A percentile compares a stretch with the other conserved stretches of the same genome.
These are phyloP conservation scores for Alfaro cultratus DNA, from an alignment of 2,797 vertebrate genomes.

Conservation along the genomic window DNA sequence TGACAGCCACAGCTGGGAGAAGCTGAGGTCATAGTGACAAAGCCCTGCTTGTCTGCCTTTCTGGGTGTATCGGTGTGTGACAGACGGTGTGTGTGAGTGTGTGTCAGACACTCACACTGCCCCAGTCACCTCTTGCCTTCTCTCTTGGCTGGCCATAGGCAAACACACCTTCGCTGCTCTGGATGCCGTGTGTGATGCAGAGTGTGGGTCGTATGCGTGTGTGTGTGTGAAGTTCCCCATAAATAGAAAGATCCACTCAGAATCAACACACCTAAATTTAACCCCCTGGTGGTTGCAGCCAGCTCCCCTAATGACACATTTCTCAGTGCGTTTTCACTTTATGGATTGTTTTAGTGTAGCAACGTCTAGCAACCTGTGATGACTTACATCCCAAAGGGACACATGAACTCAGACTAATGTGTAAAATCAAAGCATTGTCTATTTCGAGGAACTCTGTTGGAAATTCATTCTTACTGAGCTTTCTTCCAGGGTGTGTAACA, in stretches of 20 bases:
- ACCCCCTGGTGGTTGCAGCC: constrained; percentile 26
- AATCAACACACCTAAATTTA: constrained; percentile 52
- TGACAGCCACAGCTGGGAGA: constrained; percentile 70
- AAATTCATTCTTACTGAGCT: not conserved
- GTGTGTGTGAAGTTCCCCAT: constrained; percentile 12
- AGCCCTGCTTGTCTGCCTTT: constrained; percentile 64
- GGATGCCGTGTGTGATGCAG: constrained; percentile 13
- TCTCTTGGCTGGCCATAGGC: constrained; percentile 56
- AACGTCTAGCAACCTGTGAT: constrained; percentile 15
- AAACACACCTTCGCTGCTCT: constrained; percentile 49
- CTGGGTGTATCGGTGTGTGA: constrained; percentile 49
- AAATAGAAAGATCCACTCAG: constrained; percentile 23
- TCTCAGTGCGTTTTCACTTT: constrained; percentile 53
- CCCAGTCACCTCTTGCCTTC: constrained; percentile 55
- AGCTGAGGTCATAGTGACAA: constrained; percentile 76
- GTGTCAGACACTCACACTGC: constrained; percentile 34
- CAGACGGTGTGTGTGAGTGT: constrained; percentile 43
- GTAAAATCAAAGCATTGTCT: not conserved
- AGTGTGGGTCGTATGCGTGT: not conserved
- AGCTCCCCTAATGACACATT: not conserved
- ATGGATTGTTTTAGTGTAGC: constrained; percentile 28
- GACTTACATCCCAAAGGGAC: constrained; percentile 16
- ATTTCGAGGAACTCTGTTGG: not conserved
- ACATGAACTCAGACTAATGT: not conserved
- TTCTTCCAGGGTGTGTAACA: not conserved